Percentiles rank a stretch among this genome's conserved stretches.
Evolutionary conservation across 2,113 vertebrate genomes (phyloP).

Genomic region (Hemicordylus capensis): DNA sequence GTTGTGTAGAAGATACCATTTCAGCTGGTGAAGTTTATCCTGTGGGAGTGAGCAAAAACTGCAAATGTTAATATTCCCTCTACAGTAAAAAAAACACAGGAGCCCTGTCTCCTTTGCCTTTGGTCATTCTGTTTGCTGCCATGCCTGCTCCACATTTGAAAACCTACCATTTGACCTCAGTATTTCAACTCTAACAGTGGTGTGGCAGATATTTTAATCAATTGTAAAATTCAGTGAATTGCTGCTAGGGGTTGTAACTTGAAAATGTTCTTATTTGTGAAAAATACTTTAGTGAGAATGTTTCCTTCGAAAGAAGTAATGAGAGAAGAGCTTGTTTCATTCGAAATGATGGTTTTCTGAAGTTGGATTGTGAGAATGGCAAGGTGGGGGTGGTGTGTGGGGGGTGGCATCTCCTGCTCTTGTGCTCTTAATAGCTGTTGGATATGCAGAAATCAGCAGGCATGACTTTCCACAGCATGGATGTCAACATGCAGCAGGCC

Average conservation of each 20-base stretch:
- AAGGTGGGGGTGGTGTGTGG: too few species aligned
- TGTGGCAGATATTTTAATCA: background rate
- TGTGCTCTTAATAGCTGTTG: too few species aligned
- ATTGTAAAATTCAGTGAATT: background rate
- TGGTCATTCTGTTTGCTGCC: background rate
- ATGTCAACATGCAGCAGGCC: too few species aligned
- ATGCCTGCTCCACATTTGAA: background rate
- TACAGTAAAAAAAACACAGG: background rate
- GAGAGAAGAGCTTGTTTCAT: background rate
- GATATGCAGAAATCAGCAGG: too few species aligned
- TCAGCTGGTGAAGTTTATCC: background rate
- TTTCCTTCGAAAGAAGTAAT: background rate
- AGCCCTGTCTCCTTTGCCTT: background rate
- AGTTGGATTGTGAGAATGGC: too few species aligned
- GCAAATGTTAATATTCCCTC: background rate
- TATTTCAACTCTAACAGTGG: background rate
- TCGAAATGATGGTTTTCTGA: background rate
- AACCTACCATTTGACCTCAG: background rate
- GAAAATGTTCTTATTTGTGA: background rate
- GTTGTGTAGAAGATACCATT: background rate
- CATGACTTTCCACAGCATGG: too few species aligned
- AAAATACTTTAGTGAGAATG: background rate
- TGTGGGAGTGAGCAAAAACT: background rate
- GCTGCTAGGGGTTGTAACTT: background rate
- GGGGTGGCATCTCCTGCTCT: too few species aligned